Base-by-base conservation (phyloP, 2,113 vertebrate species). In the Triplophysa dalaica region DNA sequence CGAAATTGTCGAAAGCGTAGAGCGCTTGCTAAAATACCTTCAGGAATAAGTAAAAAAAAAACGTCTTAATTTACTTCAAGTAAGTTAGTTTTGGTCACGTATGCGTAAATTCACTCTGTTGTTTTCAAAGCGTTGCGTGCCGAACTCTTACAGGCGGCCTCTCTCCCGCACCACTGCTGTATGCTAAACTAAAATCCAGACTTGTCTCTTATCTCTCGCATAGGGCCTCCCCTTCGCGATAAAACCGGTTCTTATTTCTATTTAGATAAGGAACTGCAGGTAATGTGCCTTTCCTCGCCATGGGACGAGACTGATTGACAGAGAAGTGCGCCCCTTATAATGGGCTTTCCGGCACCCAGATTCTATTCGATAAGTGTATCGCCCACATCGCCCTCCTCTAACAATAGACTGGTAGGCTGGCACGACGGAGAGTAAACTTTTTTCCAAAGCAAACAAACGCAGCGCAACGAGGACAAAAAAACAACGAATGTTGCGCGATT, bases 191-290 rank as follows among this genome's bases (percentile, higher is more conserved):
- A 48, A 79, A 80, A 80, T 81, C 68, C 82, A 84, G 78, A 84
- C 62, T 86, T 73, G 84, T 85, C 85, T 90, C 93, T 93, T 94
- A 93, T 94, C 94, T 93, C 87, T 77, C 86, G 77, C 89, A 85
- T 87, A 90, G 94, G 92, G 93, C 94, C 93, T 93, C 92, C 92
- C 90, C 88, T 92, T 92, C 78, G 82, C 89, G 84, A 91, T 91
- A 92, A 90, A 93, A 93, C 90, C 88, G 86, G 88, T 93, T 95
- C 93, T 93, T 93, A 92, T 93, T 94, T 94, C 93, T 94, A 89
- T 93, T 93, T 92, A 94, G 93, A 93, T 93, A 93, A 89, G 86
- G 91, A 91, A 87, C 90, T 92, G 89, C 91, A 93, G 92, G 94
- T 94, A 93, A 89, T 79, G 85, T 72, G 88, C 85, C 88, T 89